phyloP scores from a whole-genome alignment of 2,797 vertebrate genomes.

The Babyrousa celebensis region DNA sequence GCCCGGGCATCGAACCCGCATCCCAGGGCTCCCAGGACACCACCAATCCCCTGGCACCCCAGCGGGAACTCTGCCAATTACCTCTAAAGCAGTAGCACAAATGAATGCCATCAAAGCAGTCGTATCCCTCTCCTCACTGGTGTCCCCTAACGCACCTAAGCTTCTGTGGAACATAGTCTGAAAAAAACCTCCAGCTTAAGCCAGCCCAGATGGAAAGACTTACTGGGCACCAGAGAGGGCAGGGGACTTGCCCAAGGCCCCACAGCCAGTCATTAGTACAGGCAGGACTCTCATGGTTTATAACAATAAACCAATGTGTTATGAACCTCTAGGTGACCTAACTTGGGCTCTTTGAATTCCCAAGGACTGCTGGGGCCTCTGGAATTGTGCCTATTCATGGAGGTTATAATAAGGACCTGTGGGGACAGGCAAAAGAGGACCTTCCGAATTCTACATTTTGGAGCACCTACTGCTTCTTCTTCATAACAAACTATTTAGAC shows the following conservation, averaged over 20 bases:
- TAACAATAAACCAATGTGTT: not conserved
- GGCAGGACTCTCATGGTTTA: not conserved
- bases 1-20: no score
- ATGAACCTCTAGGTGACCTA: not conserved
- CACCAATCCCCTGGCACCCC: no score
- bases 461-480: constrained; percentile 58
- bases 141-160: not conserved
- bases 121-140: not conserved
- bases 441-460: constrained; percentile 23
- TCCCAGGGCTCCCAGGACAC: no score
- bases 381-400: not conserved
- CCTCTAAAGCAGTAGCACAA: constrained; percentile 38
- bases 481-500: constrained; percentile 50
- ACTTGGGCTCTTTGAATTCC: constrained; percentile 22
- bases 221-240: constrained; percentile 14
- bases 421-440: not conserved
- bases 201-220: not conserved
- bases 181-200: constrained; percentile 22
- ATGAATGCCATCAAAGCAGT: constrained; percentile 18
- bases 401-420: not conserved
- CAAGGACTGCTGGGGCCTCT: not conserved
- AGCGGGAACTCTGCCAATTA: not conserved
- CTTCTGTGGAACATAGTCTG: constrained; percentile 43
- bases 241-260: not conserved
- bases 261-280: not conserved